Conservation (phyloP, 1,140 invertebrate species). For the Euborellia annulipes region DNA sequence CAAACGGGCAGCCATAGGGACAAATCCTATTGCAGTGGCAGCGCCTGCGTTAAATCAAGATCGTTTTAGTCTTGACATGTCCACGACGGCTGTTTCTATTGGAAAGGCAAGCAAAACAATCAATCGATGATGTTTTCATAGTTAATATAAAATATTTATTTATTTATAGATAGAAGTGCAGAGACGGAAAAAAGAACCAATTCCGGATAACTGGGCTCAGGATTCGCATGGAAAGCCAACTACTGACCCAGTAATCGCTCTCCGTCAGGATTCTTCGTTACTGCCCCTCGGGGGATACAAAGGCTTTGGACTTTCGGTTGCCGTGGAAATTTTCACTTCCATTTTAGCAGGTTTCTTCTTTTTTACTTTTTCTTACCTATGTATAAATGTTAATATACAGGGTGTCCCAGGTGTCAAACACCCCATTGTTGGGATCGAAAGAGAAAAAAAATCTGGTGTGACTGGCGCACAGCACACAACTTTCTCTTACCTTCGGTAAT, state of each 20-base stretch:
- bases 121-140: too few species aligned
- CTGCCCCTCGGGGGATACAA: constrained; percentile 87
- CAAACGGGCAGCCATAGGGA: constrained; percentile 65
- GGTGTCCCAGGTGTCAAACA: too few species aligned
- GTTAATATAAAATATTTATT: too few species aligned
- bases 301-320: constrained; percentile 69
- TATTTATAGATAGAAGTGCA: constrained; percentile 58
- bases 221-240: constrained; percentile 51
- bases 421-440: too few species aligned
- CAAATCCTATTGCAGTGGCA: constrained; percentile 72
- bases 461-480: too few species aligned
- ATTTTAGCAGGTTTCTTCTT: constrained; percentile 29
- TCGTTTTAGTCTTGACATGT: constrained; percentile 83
- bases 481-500: too few species aligned
- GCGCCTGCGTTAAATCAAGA: constrained; percentile 58
- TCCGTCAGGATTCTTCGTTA: constrained; percentile 40
- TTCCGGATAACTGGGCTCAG: constrained; percentile 75
- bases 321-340: constrained; percentile 75
- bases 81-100: constrained; percentile 71
- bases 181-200: constrained; percentile 45
- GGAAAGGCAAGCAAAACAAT: constrained; percentile 63
- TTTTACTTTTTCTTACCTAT: too few species aligned
- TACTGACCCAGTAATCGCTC: constrained; percentile 44
- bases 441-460: too few species aligned
- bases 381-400: too few species aligned